Evolutionary conservation across 1,140 invertebrate species (phyloP).

Genomic region (Acyrthosiphon pisum): DNA sequence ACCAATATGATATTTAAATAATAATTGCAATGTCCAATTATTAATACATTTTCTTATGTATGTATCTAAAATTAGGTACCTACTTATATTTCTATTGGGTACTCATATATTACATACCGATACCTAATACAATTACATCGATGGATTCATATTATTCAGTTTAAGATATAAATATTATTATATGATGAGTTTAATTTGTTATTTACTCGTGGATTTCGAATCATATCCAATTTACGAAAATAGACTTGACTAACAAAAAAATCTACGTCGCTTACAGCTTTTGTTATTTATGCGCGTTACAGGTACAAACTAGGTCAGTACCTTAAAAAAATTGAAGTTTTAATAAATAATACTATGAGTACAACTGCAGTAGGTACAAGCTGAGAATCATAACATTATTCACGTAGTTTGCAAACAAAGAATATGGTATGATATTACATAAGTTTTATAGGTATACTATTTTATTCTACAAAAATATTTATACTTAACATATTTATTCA

Average conservation of each 20-base stretch:
- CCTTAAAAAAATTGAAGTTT: background rate
- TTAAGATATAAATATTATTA: background rate
- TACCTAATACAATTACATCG: background rate
- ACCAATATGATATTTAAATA: background rate
- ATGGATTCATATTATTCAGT: background rate
- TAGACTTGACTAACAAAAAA: background rate
- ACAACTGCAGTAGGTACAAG: background rate
- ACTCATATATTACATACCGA: background rate
- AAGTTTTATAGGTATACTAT: background rate
- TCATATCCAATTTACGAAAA: background rate
- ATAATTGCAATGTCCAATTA: background rate
- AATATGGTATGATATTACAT: background rate
- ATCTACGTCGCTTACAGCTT: background rate
- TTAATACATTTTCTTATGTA: background rate
- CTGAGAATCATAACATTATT: background rate
- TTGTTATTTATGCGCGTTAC: background rate
- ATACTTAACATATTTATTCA: background rate
- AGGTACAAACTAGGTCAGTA: background rate
- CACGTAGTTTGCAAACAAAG: background rate
- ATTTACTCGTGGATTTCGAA: background rate
- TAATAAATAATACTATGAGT: background rate
- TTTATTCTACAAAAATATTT: background rate
- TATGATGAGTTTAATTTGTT: background rate
- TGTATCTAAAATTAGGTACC: background rate
- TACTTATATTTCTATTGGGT: background rate